Base-by-base conservation (phyloP, 2,888 invertebrate species). In the Synanthedon tipuliformis region DNA sequence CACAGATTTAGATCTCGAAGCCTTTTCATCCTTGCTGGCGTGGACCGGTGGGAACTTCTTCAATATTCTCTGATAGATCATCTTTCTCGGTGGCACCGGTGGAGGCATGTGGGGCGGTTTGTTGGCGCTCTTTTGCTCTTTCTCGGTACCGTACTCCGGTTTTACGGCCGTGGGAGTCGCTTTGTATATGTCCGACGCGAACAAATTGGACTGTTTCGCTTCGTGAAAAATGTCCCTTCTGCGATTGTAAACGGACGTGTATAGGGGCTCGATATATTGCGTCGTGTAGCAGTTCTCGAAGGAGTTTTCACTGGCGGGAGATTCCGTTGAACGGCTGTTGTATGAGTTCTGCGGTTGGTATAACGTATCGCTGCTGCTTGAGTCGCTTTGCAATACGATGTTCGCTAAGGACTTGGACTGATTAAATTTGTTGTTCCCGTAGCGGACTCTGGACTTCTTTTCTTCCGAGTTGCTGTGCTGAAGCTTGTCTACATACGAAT, bases 11-110 rank as follows among this genome's bases (percentile, higher is more conserved):
- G 87, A 87, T 27, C 87, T 75, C 1, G 78, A 73, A 49, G 73
- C 71, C 57, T 89, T 88, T 51, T 90, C 90, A 23, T 90, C 90
- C 54, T 89, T 88, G 61, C 86, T 90, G 61, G 91, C 89, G 64
- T 91, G 91, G 27, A 91, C 91, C 1, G 91, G 91, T 54, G 91
- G 91, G 60, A 90, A 83, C 64, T 91, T 91, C 73, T 90, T 89
- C 49, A 91, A 73, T 3, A 88, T 81, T 62, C 82, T 75, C 63
- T 85, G 86, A 64, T 87, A 86, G 50, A 86, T 75, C 73, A 83
- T 75, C 61, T 88, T 87, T 63, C 90, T 78, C 4, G 90, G 91
- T 1, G 90, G 90, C 40, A 90, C 84, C 1, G 89, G 91, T 11
- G 90, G 91, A 3, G 90, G 90, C 69, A 89, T 85, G 61, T 88